Evolutionary conservation across 2,888 invertebrate species (phyloP), one percentile per base, ranked within the genome.

Genomic region (Hypena proboscidalis): DNA sequence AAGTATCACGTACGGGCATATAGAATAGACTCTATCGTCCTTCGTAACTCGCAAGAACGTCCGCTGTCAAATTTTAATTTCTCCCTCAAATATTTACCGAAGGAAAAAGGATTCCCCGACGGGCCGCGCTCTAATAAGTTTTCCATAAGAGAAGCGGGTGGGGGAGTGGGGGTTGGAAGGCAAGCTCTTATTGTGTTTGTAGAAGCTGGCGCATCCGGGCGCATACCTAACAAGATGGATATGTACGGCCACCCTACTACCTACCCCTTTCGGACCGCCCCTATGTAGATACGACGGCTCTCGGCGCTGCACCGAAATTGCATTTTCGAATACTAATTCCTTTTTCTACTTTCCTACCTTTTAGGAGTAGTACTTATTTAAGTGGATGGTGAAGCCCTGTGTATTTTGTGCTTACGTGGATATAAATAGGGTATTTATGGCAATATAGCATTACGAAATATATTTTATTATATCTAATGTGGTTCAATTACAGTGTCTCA

Each of bases 51-150:
- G 64, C 51, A 56, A 73, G 77, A 84, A 77, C 87, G 85, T 82
- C 82, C 86, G 89, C 88, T 89, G 90, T 90, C 90, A 90, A 90
- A 90, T 90, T 90, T 90, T 90, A 90, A 90, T 90, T 90, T 90
- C 90, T 90, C 85, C 80, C 84, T 90, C 90, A 90, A 90, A 90
- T 90, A 90, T 90, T 90, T 90, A 87, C 90, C 85, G 84, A 85
- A 85, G 89, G 90, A 90, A 90, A 90, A 90, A 90, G 90, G 90
- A 90, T 90, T 90, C 90, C 87, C 88, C 81, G 81, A 78, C 84
- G 89, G 89, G 83, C 85, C 84, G 80, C 76, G 86, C 80, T 90
- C 90, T 90, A 90, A 90, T 90, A 90, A 90, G 90, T 90, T 90
- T 90, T 90, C 90, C 88, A 90, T 90, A 90, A 88, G 88, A 85